phyloP scores from a whole-genome alignment of 2,113 vertebrate species.

The Nestor notabilis region DNA sequence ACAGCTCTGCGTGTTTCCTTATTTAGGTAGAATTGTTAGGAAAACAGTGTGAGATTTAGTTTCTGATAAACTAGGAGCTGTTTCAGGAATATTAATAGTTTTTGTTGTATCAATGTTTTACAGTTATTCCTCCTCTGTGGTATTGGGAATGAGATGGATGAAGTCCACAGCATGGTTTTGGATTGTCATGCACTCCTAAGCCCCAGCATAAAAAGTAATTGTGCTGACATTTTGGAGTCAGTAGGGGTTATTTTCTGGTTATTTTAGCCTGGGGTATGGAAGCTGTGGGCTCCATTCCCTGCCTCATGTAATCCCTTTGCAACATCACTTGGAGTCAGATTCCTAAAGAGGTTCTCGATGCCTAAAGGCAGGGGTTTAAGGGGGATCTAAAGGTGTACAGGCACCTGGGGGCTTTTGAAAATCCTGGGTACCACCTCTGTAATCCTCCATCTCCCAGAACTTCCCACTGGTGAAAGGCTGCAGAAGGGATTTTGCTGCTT shows the following conservation, averaged over 20 bases:
- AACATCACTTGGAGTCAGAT: neutral
- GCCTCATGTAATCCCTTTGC: neutral
- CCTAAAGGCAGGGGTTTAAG: neutral
- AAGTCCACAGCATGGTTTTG: neutral
- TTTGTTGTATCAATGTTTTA: constrained; percentile 3
- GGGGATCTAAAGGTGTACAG: neutral
- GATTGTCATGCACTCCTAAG: neutral
- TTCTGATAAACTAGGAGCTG: constrained; percentile 42
- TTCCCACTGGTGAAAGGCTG: neutral
- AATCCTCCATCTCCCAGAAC: neutral
- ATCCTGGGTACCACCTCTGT: neutral
- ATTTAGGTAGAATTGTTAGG: constrained; percentile 56
- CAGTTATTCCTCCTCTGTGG: neutral
- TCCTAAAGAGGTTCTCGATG: neutral
- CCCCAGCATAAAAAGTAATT: neutral
- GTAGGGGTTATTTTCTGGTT: neutral
- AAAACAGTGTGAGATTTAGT: constrained; percentile 47
- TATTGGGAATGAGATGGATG: neutral
- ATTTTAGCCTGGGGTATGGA: constrained; percentile 8
- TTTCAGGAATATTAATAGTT: constrained; percentile 41
- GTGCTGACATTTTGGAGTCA: neutral
- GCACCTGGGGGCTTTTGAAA: neutral
- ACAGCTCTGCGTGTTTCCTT: constrained; percentile 24
- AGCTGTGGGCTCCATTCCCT: neutral
- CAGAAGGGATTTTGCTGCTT: neutral